Conservation (phyloP, 2,113 vertebrate species). For the Sylvicapra grimmia region DNA sequence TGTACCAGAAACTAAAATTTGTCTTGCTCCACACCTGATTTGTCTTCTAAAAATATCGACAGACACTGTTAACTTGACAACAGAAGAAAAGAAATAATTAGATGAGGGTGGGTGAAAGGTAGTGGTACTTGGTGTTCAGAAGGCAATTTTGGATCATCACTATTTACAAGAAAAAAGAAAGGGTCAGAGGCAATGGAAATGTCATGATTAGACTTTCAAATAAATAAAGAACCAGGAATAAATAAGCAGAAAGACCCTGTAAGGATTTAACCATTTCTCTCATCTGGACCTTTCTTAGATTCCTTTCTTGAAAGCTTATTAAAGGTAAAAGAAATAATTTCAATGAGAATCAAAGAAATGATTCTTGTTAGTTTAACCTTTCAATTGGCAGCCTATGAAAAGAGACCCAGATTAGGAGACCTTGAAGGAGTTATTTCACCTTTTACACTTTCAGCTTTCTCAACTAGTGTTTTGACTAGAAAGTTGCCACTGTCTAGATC, state of each 20-base stretch:
- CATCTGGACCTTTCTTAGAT: not conserved
- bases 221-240: not conserved
- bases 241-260: not conserved
- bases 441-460: not conserved
- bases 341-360: slow-evolving; percentile 5
- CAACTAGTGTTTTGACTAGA: not conserved
- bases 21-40: slow-evolving; percentile 55
- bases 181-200: not conserved
- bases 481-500: not conserved
- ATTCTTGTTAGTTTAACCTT: not conserved
- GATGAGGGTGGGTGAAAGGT: not conserved
- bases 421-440: not conserved
- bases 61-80: slow-evolving; percentile 35
- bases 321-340: not conserved
- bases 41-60: slow-evolving; percentile 38
- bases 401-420: not conserved
- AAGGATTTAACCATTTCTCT: slow-evolving; percentile 13
- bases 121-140: not conserved
- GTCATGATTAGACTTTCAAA: not conserved
- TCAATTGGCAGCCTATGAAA: not conserved
- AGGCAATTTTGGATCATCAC: not conserved
- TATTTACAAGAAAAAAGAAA: not conserved
- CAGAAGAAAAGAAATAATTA: slow-evolving; percentile 9
- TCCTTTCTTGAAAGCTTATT: slow-evolving; percentile 12
- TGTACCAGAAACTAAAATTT: slow-evolving; percentile 54